phyloP scores from a whole-genome alignment of 1,140 invertebrate species.

The Antheraea pernyi region DNA sequence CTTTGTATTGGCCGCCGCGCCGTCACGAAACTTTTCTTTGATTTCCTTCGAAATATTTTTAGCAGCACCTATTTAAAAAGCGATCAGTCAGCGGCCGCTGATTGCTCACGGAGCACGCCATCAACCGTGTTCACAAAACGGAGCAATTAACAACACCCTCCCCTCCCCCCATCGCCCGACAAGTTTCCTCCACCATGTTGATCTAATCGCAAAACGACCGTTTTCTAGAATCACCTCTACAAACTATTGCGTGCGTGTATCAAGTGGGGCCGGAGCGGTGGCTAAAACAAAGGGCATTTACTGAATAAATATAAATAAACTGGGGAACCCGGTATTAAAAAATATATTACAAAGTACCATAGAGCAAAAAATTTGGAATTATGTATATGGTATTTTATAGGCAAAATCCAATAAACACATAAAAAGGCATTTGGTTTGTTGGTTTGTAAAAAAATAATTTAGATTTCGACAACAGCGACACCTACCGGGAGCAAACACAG shows the following conservation, averaged over 20 bases:
- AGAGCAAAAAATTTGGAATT: no score
- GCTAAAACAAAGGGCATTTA: constrained; percentile 4
- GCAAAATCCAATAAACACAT: no score
- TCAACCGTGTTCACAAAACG: constrained; percentile 77
- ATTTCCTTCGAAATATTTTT: constrained; percentile 69
- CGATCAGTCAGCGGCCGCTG: constrained; percentile 75
- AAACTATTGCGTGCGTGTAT: constrained; percentile 68
- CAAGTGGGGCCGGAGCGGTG: constrained; percentile 34
- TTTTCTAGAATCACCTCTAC: constrained; percentile 77
- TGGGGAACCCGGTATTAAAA: no score
- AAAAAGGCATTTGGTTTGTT: no score
- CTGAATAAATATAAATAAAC: neutral
- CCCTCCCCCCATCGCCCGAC: constrained; percentile 32
- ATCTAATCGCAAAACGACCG: constrained; percentile 78
- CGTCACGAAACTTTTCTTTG: constrained; percentile 56
- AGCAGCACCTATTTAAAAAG: constrained; percentile 78
- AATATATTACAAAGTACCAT: no score
- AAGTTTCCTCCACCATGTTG: constrained; percentile 40
- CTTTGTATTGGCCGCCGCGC: constrained; percentile 7
- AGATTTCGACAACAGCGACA: no score
- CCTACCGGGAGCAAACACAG: no score
- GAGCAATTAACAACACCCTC: constrained; percentile 70
- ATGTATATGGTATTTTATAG: no score
- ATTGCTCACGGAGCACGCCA: constrained; percentile 72
- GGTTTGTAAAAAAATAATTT: no score